Base-by-base conservation (phyloP, 2,888 invertebrate genomes). In the Spodoptera littoralis region DNA sequence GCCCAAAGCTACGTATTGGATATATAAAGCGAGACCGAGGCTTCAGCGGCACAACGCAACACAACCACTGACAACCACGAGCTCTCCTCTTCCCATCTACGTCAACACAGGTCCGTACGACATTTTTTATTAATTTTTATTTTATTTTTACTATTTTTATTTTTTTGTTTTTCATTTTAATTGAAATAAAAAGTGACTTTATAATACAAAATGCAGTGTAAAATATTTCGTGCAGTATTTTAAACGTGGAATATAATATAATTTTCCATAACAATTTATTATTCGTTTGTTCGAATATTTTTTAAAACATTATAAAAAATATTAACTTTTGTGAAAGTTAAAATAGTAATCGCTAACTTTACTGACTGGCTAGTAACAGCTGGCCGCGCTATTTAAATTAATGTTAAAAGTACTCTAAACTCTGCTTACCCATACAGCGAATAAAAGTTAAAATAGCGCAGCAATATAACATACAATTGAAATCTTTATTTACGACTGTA, bases 1-100 rank as follows among this genome's bases (percentile, higher is more conserved):
- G 77, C 79, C 79, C 79, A 65, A 47, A 65, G 52, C 76, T 65
- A 66, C 74, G 71, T 70, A 73, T 46, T 63, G 77, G 69, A 86
- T 92, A 92, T 92, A 93, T 86, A 92, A 90, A 88, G 85, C 65
- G 73, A 78, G 76, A 64, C 74, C 65, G 70, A 77, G 76, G 70
- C 79, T 76, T 70, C 81, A 72, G 76, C 86, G 86, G 81, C 91
- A 92, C 84, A 89, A 82, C 90, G 83, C 84, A 87, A 76, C 78
- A 82, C 87, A 81, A 82, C 81, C 88, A 84, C 82, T 85, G 85
- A 70, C 81, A 70, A 81, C 69, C 64, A 69, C 86, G 77, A 82
- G 84, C 81, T 84, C 81, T 82, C 75, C 80, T 77, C 84, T 74
- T 81, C 71, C 60, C 78, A 60, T 71, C 60, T 44, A 51, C 43